Evolutionary conservation across 2,888 invertebrate genomes (phyloP), one percentile per base, ranked within the genome.

Genomic region (Ichneumoninae sp.): DNA sequence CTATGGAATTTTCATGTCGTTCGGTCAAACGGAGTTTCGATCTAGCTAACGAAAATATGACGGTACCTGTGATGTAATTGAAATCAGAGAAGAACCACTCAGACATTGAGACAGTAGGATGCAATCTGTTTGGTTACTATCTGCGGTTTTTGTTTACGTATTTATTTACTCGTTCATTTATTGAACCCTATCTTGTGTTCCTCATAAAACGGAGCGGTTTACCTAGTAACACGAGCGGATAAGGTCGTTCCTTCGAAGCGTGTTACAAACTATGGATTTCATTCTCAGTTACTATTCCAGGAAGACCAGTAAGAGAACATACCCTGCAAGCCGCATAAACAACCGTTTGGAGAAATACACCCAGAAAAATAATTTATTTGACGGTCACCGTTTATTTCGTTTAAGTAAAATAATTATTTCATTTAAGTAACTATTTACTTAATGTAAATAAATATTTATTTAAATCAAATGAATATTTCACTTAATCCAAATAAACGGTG

Each of bases 221-320:
- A 3, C 19, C 30, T 44, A 22, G 63, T 26, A 1, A 40, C 33
- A 22, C n/a, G 47, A 60, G 47, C 50, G 33, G 63, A 63, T 63
- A 33, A 50, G 50, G 30, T 13, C 50, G 50, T 47, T 65, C 33
- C 65, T 75, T 65, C 65, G 74, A 75, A 47, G 50, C 63, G 26
- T 10, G 50, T 50, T n/a, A 47, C 13, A 33, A 60, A 36, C 30
- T 19, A 50, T 26, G 26, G 33, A n/a, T 5, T 7, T 75, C 47
- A 30, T 44, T 33, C 33, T 65, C 74, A 33, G 50, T 65, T 16
- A n/a, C 74, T 19, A 47, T 33, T 33, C 33, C 33, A 33, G 33
- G 5, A 33, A 13, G 44, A 63, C 1, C 30, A 6, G 60, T 19
- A 47, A 40, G n/a, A 60, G 73, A 60, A 30, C 30, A 44, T 40